Evolutionary conservation across 37 sponge, comb jelly and placozoan species (phyloP).

Genomic region (Cladorhizidae sp.): DNA sequence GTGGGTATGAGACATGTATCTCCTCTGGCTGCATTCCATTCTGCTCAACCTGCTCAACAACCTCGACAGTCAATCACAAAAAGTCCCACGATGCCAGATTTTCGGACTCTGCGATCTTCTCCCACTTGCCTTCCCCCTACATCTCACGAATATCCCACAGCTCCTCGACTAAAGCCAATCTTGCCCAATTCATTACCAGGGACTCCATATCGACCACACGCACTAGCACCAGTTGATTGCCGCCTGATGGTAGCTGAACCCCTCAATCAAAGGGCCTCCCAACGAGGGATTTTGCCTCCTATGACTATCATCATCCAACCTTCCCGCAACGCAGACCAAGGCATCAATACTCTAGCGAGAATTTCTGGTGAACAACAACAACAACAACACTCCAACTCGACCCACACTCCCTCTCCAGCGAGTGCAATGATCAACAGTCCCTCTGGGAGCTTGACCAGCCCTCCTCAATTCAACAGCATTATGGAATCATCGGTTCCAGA

Average conservation of each 20-base stretch:
- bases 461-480: neutral
- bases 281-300: conserved; percentile 4
- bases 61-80: neutral
- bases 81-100: conserved; percentile 56
- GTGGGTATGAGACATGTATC: conserved; percentile 13
- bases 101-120: conserved; percentile 1
- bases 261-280: neutral
- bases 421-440: neutral
- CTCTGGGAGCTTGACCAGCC: neutral
- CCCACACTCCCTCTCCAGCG: conserved; percentile 3
- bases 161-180: conserved; percentile 13
- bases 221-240: no score
- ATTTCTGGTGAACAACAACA: neutral
- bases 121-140: neutral
- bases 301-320: conserved; percentile 45
- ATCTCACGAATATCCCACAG: neutral
- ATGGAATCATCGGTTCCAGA: neutral
- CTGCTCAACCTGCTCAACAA: neutral
- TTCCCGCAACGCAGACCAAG: neutral
- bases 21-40: conserved; percentile 2
- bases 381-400: neutral
- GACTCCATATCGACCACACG: neutral
- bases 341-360: neutral
- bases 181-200: conserved; percentile 4
- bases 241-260: neutral